Evolutionary conservation across 2,797 vertebrate genomes (phyloP).

Genomic region (Moxostoma hubbsi): DNA sequence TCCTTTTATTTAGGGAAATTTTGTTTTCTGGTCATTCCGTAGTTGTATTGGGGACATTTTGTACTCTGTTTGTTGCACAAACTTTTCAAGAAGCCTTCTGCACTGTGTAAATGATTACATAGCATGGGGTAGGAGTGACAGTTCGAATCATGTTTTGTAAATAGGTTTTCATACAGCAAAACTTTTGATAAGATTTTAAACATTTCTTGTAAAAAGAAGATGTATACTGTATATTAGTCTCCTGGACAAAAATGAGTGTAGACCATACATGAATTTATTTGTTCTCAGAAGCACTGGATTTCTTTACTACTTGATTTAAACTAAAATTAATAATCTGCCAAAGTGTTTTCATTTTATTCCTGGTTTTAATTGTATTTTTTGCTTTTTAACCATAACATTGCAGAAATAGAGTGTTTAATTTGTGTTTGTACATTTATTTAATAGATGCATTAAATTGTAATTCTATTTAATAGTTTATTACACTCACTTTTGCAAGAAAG

Average conservation of each 20-base stretch:
- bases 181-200: constrained; percentile 88
- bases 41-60: constrained; percentile 74
- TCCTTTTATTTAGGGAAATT: constrained; percentile 57
- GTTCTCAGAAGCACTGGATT: constrained; percentile 84
- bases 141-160: constrained; percentile 81
- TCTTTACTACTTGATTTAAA: constrained; percentile 89
- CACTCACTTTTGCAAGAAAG: constrained; percentile 65
- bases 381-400: constrained; percentile 77
- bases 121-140: constrained; percentile 60
- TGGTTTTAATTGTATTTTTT: constrained; percentile 57
- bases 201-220: constrained; percentile 77
- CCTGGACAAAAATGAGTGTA: constrained; percentile 73
- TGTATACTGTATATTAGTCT: constrained; percentile 76
- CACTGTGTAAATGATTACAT: constrained; percentile 82
- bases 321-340: constrained; percentile 87
- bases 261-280: constrained; percentile 83
- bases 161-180: constrained; percentile 83
- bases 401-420: constrained; percentile 72
- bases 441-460: constrained; percentile 58
- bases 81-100: constrained; percentile 85
- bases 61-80: constrained; percentile 86
- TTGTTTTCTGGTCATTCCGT: constrained; percentile 69
- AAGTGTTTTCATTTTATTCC: constrained; percentile 76
- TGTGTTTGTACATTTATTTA: constrained; percentile 67
- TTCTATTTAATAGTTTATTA: constrained; percentile 74